Evolutionary conservation across 2,888 invertebrate species (phyloP), one percentile per base, ranked within the genome.

Genomic region (Pediacus dermestoides): DNA sequence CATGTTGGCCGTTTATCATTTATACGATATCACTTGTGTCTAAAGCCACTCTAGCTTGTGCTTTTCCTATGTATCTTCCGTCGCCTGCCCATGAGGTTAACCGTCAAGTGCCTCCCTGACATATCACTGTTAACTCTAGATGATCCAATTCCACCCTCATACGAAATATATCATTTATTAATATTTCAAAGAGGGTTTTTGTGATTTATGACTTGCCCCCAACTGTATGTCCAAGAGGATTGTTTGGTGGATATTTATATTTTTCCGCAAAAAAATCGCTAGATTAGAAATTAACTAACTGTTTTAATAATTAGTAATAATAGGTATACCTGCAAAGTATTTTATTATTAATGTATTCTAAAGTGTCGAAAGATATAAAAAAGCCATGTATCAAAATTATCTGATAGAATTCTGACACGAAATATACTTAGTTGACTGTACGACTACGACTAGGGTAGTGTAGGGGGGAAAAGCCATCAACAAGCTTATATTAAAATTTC

Each of bases 151-250:
- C 16, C 18, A 32, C 10, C 32, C 32, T 16, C 32, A 16, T 22
- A 32, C 32, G 16, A 13, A 32, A 32, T 32, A 18, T 32, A 32
- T 32, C 32, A 32, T 21, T 18, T 32, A 32, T 32, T 32, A 32
- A 32, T 32, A 32, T 32, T 18, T 18, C 32, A 9, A 22, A 11
- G 32, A 16, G 16, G 15, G 15, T 9, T 23, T 21, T 11, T 30
- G 21, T 32, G 32, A 32, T 32, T 32, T 32, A 32, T 30, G 30
- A 30, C 21, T 18, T 21, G 21, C 12, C 12, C 9, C 7, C 12
- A n/a, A n/a, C n/a, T n/a, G 9, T n/a, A 10, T 18, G 18, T 18
- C 8, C 8, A 6, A 8, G 18, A 18, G 18, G 18, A 18, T 4
- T 18, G 18, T 18, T 9, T n/a, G 23, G 23, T n/a, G 3, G 8